phyloP scores from a whole-genome alignment of 2,797 vertebrate genomes.

The Gorsachius magnificus region DNA sequence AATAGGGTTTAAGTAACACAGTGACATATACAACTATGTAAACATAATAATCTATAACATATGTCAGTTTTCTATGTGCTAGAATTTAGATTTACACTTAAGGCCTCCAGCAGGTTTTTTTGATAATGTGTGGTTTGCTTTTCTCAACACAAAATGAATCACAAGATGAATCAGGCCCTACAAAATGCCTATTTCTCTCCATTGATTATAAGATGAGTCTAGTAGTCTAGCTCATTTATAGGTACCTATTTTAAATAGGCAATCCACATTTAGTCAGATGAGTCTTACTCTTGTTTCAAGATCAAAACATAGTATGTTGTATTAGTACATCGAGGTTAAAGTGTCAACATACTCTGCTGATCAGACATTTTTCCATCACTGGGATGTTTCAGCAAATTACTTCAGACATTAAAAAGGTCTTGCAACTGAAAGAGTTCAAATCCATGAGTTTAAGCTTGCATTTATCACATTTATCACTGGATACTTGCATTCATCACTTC shows the following conservation, averaged over 20 bases:
- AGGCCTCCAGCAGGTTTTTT: slow-evolving; percentile 4
- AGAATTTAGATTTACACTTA: slow-evolving; percentile 40
- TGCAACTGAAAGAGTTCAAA: neutral
- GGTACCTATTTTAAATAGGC: neutral
- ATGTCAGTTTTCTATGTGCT: slow-evolving; percentile 35
- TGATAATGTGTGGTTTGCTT: neutral
- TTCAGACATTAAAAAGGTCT: neutral
- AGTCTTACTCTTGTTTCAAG: neutral
- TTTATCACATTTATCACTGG: neutral
- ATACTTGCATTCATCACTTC: neutral
- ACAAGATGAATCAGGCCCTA: slow-evolving; percentile 45
- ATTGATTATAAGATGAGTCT: neutral
- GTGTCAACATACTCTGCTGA: neutral
- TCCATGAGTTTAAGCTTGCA: neutral
- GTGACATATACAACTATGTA: slow-evolving; percentile 21
- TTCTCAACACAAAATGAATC: slow-evolving; percentile 39
- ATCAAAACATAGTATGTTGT: neutral
- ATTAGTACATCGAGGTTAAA: neutral
- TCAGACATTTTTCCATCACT: neutral
- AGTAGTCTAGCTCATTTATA: neutral
- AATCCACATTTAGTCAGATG: neutral
- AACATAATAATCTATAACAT: slow-evolving; percentile 38
- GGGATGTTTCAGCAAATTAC: neutral
- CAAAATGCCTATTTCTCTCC: neutral
- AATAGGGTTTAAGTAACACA: slow-evolving; percentile 38